Evolutionary conservation across 2,113 vertebrate genomes (phyloP).

Genomic region (Thalassoma bifasciatum): DNA sequence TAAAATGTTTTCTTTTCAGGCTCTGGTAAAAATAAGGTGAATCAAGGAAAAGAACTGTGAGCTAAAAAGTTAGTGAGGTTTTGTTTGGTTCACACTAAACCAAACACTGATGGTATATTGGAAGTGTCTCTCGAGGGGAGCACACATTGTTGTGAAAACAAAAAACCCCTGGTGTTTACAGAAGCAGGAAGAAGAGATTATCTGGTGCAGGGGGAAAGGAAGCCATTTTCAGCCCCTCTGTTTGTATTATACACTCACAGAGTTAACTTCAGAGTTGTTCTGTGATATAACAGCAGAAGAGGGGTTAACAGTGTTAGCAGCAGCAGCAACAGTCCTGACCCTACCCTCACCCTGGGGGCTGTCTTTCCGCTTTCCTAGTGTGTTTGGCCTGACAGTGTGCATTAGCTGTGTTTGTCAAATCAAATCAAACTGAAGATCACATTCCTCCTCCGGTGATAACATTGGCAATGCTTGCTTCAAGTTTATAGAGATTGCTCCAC

Average conservation of each 20-base stretch:
- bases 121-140: background rate
- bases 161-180: constrained; percentile 2
- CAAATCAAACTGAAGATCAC: constrained; percentile 71
- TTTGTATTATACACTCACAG: background rate
- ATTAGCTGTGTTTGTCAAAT: constrained; percentile 72
- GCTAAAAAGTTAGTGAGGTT: constrained; percentile 12
- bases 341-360: constrained; percentile 52
- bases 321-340: constrained; percentile 48
- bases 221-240: constrained; percentile 29
- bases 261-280: background rate
- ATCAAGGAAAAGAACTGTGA: constrained; percentile 20
- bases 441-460: constrained; percentile 53
- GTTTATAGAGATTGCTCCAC: constrained; percentile 20
- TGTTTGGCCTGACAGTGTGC: constrained; percentile 61
- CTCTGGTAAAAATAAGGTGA: constrained; percentile 21
- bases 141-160: constrained; percentile 13
- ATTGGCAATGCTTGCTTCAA: constrained; percentile 26
- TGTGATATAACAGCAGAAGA: constrained; percentile 23
- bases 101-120: background rate
- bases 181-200: constrained; percentile 59
- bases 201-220: constrained; percentile 38
- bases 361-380: constrained; percentile 66
- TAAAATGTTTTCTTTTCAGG: constrained; percentile 36
- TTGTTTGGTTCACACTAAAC: constrained; percentile 6
- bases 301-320: constrained; percentile 59